Evolutionary conservation across 1,140 invertebrate genomes (phyloP).

Genomic region (Heliconius congener): DNA sequence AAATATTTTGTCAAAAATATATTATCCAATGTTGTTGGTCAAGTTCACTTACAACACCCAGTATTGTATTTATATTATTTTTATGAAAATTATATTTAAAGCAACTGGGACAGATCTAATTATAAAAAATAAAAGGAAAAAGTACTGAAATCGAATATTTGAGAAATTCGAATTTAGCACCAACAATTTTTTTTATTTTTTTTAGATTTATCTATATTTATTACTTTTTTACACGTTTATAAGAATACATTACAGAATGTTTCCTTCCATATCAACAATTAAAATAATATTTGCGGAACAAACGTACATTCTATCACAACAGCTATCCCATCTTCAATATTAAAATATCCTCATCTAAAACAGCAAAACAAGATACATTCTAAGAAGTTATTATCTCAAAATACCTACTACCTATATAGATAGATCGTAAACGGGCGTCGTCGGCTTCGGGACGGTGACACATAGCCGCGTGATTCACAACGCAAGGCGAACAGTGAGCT

Average conservation of each 20-base stretch:
- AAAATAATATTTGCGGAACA: no score
- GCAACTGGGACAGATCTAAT: not conserved
- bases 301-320: not conserved
- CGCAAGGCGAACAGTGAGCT: conserved; percentile 47
- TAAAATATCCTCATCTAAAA: conserved; percentile 1
- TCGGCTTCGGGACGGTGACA: conserved; percentile 52
- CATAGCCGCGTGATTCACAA: conserved; percentile 70
- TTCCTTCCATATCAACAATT: no score
- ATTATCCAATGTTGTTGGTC: not conserved
- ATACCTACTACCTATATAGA: conserved; percentile 18
- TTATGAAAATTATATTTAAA: not conserved
- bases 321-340: not conserved
- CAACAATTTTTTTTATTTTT: no score
- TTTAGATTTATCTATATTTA: no score
- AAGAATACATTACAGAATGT: no score
- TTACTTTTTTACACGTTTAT: no score
- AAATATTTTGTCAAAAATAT: not conserved
- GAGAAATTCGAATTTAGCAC: no score
- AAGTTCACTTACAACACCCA: not conserved
- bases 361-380: conserved; percentile 34
- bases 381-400: conserved; percentile 53
- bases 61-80: not conserved
- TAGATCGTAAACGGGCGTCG: conserved; percentile 47
- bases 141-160: no score
- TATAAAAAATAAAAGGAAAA: not conserved